Evolutionary conservation across 1,140 invertebrate genomes (phyloP).

Genomic region (Limonius californicus): DNA sequence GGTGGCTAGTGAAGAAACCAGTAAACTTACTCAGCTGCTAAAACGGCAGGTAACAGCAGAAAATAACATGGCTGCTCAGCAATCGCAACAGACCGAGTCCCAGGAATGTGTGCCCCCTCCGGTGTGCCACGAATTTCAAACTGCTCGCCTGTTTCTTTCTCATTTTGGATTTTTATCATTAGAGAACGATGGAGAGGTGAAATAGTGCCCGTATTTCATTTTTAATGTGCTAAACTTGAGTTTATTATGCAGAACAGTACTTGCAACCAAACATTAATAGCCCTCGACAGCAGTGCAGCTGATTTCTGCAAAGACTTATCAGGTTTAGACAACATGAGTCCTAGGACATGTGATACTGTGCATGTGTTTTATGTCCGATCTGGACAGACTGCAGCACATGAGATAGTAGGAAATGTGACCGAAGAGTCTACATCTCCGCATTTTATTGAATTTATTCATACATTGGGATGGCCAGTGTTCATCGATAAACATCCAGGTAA

Average conservation of each 20-base stretch:
- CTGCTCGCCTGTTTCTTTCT: conserved; percentile 86
- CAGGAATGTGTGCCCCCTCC: conserved; percentile 66
- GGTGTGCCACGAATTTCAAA: conserved; percentile 87
- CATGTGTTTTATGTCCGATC: conserved; percentile 93
- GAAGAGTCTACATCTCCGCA: conserved; percentile 59
- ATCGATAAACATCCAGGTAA: conserved; percentile 72
- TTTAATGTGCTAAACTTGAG: no score
- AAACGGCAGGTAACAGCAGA: conserved; percentile 50
- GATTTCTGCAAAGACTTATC: conserved; percentile 72
- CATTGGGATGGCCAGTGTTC: conserved; percentile 83
- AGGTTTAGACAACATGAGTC: conserved; percentile 77
- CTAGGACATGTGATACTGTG: conserved; percentile 85
- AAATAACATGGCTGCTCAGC: conserved; percentile 37
- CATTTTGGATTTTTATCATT: conserved; percentile 90
- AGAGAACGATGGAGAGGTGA: conserved; percentile 57
- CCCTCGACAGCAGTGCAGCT: conserved; percentile 68
- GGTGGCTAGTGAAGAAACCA: conserved; percentile 51
- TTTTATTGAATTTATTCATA: conserved; percentile 76
- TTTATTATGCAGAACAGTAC: conserved; percentile 7
- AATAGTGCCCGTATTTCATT: no score
- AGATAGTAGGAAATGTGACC: conserved; percentile 75
- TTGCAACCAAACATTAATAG: conserved; percentile 58
- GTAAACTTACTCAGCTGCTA: conserved; percentile 53
- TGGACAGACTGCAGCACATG: conserved; percentile 69
- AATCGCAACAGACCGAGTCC: conserved; percentile 43